Conservation (phyloP, 2,888 invertebrate genomes). For the Griposia aprilina region DNA sequence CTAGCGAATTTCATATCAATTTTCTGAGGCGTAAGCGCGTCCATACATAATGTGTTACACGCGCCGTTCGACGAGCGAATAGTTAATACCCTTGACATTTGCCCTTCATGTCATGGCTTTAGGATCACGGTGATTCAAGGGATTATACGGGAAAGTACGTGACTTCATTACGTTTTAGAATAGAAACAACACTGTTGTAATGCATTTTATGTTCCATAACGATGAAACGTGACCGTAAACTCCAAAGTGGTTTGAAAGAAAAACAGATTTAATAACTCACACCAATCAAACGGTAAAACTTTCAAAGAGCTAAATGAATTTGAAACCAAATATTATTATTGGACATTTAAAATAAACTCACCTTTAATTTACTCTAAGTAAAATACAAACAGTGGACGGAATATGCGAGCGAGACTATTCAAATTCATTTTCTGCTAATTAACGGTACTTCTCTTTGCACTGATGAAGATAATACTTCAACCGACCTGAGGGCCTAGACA, state of each 20-base stretch:
- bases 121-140: constrained; percentile 54
- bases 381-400: constrained; percentile 27
- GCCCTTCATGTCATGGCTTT: constrained; percentile 49
- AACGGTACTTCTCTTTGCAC: constrained; percentile 10
- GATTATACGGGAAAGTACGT: constrained; percentile 64
- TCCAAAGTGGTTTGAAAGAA: constrained; percentile 43
- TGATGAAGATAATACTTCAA: constrained; percentile 25
- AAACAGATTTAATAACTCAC: constrained; percentile 53
- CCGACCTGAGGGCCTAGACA: no score
- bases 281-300: constrained; percentile 43
- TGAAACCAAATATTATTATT: constrained; percentile 43
- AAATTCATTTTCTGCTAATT: constrained; percentile 47
- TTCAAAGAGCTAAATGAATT: constrained; percentile 38
- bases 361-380: constrained; percentile 38
- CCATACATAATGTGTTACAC: constrained; percentile 20
- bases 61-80: constrained; percentile 39
- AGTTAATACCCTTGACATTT: constrained; percentile 45
- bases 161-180: constrained; percentile 58
- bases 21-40: constrained; percentile 21
- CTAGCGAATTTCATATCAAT: constrained; percentile 51
- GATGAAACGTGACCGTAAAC: constrained; percentile 43
- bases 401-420: constrained; percentile 23
- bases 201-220: constrained; percentile 51
- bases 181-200: constrained; percentile 49
- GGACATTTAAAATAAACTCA: constrained; percentile 45